A percentile compares a stretch with the other conserved stretches of the same genome.
Evolutionary conservation across 2,888 invertebrate genomes (phyloP).

Genomic region (Nesidiocoris tenuis): DNA sequence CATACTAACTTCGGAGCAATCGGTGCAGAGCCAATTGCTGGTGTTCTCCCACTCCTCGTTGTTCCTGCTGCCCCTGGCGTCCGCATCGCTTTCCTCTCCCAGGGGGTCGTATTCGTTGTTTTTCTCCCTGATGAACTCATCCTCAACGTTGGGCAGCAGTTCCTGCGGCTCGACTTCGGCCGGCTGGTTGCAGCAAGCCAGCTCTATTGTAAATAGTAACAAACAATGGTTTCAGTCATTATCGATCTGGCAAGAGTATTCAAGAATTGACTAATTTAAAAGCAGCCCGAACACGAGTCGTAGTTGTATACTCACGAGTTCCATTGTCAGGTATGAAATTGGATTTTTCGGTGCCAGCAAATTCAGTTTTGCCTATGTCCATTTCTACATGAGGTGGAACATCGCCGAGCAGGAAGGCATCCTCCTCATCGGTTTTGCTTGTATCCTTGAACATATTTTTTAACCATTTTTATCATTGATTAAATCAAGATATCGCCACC

Average conservation of each 20-base stretch:
- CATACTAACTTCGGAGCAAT: conserved; percentile 51
- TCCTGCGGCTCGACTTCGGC: not conserved
- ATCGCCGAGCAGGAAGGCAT: conserved; percentile 5
- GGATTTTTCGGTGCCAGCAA: conserved; percentile 13
- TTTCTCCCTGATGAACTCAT: conserved; percentile 9
- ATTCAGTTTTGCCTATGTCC: conserved; percentile 9
- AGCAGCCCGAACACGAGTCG: too few relatives aligned
- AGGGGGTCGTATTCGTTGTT: not conserved
- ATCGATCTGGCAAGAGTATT: too few relatives aligned
- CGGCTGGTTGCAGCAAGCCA: conserved; percentile 1
- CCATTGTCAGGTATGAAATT: not conserved
- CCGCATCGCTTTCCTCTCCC: conserved; percentile 17
- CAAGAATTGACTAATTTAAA: too few relatives aligned
- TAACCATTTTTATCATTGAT: not conserved
- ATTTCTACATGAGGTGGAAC: conserved; percentile 2
- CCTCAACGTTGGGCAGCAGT: not conserved
- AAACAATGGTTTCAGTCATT: too few relatives aligned
- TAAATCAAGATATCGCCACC: too few relatives aligned
- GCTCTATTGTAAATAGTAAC: not conserved
- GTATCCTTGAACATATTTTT: not conserved
- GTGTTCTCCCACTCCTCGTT: conserved; percentile 19
- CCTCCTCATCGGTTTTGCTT: conserved; percentile 5
- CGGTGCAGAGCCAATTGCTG: conserved; percentile 50
- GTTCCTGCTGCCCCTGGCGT: conserved; percentile 15
- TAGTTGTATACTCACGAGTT: too few relatives aligned